Conservation (phyloP, 1,140 invertebrate species). For the Hylaeus volcanicus region DNA sequence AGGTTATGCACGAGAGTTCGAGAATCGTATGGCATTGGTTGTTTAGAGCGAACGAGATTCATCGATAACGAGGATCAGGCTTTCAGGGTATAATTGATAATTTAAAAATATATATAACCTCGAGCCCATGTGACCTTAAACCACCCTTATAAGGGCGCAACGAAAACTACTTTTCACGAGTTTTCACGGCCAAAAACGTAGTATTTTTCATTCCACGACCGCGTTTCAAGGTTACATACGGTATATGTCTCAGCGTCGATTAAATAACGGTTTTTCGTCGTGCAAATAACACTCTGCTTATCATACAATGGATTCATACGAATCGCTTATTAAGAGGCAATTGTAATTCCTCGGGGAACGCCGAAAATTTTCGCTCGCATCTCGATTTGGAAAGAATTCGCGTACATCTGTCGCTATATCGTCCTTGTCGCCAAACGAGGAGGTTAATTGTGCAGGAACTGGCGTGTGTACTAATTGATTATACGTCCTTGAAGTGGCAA, state of each 20-base stretch:
- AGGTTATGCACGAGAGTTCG: neutral
- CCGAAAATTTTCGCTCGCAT: conserved; percentile 8
- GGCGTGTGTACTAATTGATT: conserved; percentile 49
- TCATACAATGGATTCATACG: conserved; percentile 35
- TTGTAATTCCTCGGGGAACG: conserved; percentile 22
- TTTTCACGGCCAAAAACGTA: no score
- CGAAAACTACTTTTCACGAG: neutral
- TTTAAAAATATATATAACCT: no score
- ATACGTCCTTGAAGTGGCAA: conserved; percentile 27
- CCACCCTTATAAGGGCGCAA: neutral
- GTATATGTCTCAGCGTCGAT: conserved; percentile 7
- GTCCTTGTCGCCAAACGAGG: conserved; percentile 59
- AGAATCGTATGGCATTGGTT: no score
- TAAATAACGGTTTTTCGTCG: conserved; percentile 16
- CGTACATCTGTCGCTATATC: conserved; percentile 49
- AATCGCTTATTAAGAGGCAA: conserved; percentile 24
- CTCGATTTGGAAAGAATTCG: conserved; percentile 29
- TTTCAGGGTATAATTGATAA: no score
- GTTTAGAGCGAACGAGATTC: neutral
- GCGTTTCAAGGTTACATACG: neutral
- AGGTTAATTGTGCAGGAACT: conserved; percentile 61
- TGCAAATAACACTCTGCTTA: neutral
- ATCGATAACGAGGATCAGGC: neutral
- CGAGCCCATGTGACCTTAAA: no score
- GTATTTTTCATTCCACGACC: no score